Conservation (phyloP, 92 coral and sea anemone genomes). For the Zoanthus sociatus region DNA sequence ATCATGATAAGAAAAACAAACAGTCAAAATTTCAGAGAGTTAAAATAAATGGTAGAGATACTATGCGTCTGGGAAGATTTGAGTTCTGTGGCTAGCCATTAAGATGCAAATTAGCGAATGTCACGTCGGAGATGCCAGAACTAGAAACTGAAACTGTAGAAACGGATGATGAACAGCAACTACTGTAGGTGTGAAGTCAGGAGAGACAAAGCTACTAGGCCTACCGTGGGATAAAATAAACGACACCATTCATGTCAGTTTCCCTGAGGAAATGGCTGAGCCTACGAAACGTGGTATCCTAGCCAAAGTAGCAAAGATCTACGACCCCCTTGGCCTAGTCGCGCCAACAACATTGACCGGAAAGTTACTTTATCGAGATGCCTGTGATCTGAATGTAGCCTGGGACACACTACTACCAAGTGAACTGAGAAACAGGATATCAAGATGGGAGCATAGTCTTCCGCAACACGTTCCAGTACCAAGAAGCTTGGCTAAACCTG, state of each 20-base stretch:
- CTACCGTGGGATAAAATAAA: conserved; percentile 42
- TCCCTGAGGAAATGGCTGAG: too few species aligned
- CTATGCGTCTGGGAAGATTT: too few species aligned
- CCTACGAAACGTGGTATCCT: conserved; percentile 54
- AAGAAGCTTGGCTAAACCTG: background rate
- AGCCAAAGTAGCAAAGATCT: conserved; percentile 58
- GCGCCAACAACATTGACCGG: conserved; percentile 69
- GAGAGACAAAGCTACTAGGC: conserved; percentile 51
- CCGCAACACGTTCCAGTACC: conserved; percentile 14
- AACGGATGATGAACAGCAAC: background rate
- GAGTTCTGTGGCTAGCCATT: too few species aligned
- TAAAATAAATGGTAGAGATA: too few species aligned
- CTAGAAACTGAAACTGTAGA: background rate
- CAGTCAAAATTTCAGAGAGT: too few species aligned
- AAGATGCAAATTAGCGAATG: too few species aligned
- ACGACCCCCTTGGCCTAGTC: conserved; percentile 76
- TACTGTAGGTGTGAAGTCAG: too few species aligned
- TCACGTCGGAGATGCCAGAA: too few species aligned
- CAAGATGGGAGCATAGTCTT: conserved; percentile 15
- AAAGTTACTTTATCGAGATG: conserved; percentile 66
- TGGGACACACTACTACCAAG: conserved; percentile 73
- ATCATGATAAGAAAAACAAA: too few species aligned
- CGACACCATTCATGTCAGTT: conserved; percentile 4
- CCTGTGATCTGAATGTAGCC: conserved; percentile 60
- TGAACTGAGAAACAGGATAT: background rate